Conservation (phyloP, 2,113 vertebrate genomes). For the Ovibos moschatus region DNA sequence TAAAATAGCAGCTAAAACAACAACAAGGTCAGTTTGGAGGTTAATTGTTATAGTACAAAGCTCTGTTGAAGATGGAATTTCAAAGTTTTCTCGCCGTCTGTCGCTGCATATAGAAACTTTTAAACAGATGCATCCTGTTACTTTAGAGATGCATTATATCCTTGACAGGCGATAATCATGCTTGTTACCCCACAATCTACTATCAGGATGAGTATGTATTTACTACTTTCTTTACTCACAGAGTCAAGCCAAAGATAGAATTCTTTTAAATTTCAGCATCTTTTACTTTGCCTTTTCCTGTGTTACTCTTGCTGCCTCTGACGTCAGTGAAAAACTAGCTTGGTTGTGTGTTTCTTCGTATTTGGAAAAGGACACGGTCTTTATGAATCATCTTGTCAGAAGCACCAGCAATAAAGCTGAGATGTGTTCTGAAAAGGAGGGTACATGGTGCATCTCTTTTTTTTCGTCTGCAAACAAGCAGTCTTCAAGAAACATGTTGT, state of each 20-base stretch:
- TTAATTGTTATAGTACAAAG: constrained; percentile 63
- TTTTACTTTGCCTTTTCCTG: background rate
- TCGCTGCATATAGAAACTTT: constrained; percentile 62
- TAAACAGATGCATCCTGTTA: constrained; percentile 56
- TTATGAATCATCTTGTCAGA: constrained; percentile 49
- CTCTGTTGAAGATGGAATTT: constrained; percentile 64
- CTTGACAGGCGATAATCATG: constrained; percentile 65
- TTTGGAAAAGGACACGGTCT: constrained; percentile 17
- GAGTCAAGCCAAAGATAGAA: background rate
- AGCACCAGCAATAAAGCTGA: constrained; percentile 43
- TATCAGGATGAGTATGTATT: background rate
- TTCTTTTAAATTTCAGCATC: constrained; percentile 7
- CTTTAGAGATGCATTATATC: constrained; percentile 66
- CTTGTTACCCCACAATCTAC: constrained; percentile 49
- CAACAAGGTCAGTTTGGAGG: constrained; percentile 62
- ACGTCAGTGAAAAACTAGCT: background rate
- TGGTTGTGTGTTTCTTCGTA: constrained; percentile 8
- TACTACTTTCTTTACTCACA: background rate
- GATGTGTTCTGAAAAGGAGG: background rate
- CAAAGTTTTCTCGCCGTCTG: constrained; percentile 47
- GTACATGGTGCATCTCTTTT: background rate
- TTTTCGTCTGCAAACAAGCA: background rate
- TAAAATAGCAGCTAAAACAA: background rate
- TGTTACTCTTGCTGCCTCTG: constrained; percentile 24
- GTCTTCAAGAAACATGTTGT: background rate